Evolutionary conservation across 2,797 vertebrate genomes (phyloP).

Genomic region (Cynodonichthys magdalenae): DNA sequence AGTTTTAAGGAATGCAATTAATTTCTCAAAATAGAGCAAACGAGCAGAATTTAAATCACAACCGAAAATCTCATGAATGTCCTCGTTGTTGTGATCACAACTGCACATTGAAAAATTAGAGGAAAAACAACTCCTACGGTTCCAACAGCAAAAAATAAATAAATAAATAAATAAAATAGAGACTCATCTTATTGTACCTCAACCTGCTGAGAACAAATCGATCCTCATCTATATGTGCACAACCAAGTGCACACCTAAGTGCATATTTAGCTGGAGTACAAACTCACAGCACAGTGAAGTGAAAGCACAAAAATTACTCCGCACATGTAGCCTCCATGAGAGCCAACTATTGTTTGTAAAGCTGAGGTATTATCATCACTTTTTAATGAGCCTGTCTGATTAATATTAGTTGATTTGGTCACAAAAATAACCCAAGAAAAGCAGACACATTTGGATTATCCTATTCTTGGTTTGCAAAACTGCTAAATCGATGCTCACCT

Average conservation of each 20-base stretch:
- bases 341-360: slow-evolving; percentile 30
- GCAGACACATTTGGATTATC: slow-evolving; percentile 43
- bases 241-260: slow-evolving; percentile 19
- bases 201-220: slow-evolving; percentile 38
- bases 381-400: background rate
- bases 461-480: slow-evolving; percentile 50
- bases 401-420: slow-evolving; percentile 32
- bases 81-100: no score
- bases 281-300: slow-evolving; percentile 39
- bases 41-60: no score
- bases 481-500: slow-evolving; percentile 65
- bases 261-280: slow-evolving; percentile 2
- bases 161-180: background rate
- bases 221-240: slow-evolving; percentile 31
- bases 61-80: no score
- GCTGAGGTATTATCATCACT: background rate
- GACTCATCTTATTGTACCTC: slow-evolving; percentile 35
- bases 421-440: slow-evolving; percentile 5
- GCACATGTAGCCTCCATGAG: background rate
- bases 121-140: no score
- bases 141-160: background rate
- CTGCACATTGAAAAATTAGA: no score
- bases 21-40: no score
- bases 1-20: no score
- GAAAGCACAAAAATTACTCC: slow-evolving; percentile 17